Evolutionary conservation across 2,113 vertebrate genomes (phyloP).

Genomic region (Oreotragus oreotragus): DNA sequence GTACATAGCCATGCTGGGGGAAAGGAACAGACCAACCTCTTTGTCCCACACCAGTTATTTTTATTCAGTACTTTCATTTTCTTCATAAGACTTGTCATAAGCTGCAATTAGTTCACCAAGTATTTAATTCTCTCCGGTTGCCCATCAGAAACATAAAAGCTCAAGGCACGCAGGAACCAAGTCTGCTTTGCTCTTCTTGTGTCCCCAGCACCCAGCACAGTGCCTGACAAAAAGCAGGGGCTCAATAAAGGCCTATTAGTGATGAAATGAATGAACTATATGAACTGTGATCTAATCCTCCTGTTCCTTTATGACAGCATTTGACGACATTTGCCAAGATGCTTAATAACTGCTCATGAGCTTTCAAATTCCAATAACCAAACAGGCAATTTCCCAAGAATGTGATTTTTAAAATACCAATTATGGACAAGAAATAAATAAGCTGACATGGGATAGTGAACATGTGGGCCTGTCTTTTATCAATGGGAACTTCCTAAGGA

Average conservation of each 20-base stretch:
- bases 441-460: background rate
- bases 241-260: background rate
- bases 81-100: background rate
- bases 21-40: background rate
- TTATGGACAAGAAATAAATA: background rate
- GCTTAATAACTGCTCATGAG: background rate
- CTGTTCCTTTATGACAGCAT: background rate
- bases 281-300: background rate
- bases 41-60: background rate
- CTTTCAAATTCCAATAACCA: background rate
- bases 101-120: background rate
- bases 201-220: background rate
- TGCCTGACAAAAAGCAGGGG: background rate
- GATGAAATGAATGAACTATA: background rate
- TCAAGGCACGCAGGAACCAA: background rate
- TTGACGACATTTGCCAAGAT: background rate
- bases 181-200: background rate
- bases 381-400: background rate
- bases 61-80: background rate
- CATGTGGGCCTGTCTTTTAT: background rate
- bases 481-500: background rate
- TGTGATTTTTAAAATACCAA: background rate
- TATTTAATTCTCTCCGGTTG: background rate
- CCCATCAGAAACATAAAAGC: background rate
- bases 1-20: background rate